A percentile compares a stretch with the other conserved stretches of the same genome.
These are phyloP conservation scores for Gryllus bimaculatus DNA, from an alignment of 1,140 invertebrate genomes.

Conservation along the genomic window DNA sequence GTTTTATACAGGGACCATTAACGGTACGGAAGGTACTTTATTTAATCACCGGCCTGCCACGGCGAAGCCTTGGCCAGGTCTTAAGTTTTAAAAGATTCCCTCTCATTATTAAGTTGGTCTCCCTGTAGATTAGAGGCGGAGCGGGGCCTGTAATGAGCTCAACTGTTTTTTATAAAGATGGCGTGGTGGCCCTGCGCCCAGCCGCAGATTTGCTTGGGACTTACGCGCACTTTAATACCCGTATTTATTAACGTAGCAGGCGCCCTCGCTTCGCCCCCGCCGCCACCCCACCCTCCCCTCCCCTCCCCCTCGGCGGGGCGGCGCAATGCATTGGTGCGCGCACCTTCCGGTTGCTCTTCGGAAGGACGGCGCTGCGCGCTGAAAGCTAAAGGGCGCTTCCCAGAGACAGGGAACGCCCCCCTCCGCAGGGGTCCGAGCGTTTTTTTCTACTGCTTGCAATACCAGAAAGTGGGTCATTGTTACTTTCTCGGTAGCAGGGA, in stretches of 20 bases:
- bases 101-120: neutral
- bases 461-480: too few species aligned
- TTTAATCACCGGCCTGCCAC: neutral
- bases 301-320: too few species aligned
- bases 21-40: neutral
- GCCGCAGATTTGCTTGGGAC: neutral
- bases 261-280: neutral
- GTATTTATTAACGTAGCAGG: neutral
- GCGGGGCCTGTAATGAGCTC: neutral
- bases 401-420: too few species aligned
- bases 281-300: too few species aligned
- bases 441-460: too few species aligned
- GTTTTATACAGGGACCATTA: neutral
- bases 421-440: too few species aligned
- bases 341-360: too few species aligned
- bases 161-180: neutral
- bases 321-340: too few species aligned
- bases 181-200: neutral
- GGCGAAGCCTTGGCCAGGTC: neutral
- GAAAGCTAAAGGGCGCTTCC: too few species aligned
- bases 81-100: constrained; percentile 1
- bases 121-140: neutral
- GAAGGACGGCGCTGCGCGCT: too few species aligned
- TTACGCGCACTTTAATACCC: neutral
- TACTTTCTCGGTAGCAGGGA: too few species aligned